phyloP scores from a whole-genome alignment of 2,797 vertebrate genomes.

The Neomorphus geoffroyi region DNA sequence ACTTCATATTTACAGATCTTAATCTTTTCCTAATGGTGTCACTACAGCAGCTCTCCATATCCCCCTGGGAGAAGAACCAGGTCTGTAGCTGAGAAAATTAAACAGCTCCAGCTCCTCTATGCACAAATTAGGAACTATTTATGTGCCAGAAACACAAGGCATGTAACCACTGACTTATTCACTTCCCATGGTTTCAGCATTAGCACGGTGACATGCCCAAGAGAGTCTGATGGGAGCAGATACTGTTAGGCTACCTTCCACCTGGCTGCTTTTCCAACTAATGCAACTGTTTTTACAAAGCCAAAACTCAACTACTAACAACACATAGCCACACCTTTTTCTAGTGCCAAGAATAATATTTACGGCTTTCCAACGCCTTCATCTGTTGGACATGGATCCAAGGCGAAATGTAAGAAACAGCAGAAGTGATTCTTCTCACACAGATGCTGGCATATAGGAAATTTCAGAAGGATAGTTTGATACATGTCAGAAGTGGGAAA shows the following conservation, averaged over 20 bases:
- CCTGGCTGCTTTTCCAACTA: neutral
- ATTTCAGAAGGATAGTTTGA: neutral
- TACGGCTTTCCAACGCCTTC: neutral
- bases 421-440: neutral
- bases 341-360: slow-evolving; percentile 1
- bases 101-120: neutral
- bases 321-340: neutral
- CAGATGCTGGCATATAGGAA: neutral
- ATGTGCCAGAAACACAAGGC: neutral
- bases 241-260: neutral
- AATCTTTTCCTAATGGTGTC: neutral
- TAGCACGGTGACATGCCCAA: neutral
- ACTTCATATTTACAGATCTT: neutral
- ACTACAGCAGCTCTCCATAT: neutral
- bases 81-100: neutral
- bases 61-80: neutral
- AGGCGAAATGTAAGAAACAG: neutral
- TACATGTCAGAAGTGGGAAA: neutral
- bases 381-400: neutral
- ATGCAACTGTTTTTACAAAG: neutral
- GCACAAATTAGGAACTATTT: neutral
- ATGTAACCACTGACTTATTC: neutral
- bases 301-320: neutral
- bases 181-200: neutral
- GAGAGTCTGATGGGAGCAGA: neutral